Conservation (phyloP, 2,113 vertebrate genomes). For the Chlorodrepanis virens region DNA sequence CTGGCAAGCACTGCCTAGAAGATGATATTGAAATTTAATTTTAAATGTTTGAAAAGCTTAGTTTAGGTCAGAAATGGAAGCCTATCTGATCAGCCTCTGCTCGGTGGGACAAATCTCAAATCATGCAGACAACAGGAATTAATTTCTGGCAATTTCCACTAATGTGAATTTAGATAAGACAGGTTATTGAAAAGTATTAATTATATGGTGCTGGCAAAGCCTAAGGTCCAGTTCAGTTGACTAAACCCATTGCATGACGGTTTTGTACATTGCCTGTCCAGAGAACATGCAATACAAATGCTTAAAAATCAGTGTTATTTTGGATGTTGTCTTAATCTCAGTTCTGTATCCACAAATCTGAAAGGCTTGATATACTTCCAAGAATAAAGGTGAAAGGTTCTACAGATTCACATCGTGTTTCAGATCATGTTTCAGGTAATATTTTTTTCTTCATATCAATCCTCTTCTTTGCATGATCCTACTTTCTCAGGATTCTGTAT, state of each 20-base stretch:
- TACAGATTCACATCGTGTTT: neutral
- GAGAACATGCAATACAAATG: neutral
- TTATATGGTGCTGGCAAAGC: neutral
- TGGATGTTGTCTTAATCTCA: neutral
- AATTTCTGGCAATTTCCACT: neutral
- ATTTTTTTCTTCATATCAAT: neutral
- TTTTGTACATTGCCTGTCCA: neutral
- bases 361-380: neutral
- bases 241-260: neutral
- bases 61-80: constrained; percentile 7
- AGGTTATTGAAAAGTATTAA: neutral
- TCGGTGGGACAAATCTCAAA: neutral
- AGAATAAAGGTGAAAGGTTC: neutral
- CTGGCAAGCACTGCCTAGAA: constrained; percentile 17
- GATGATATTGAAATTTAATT: neutral
- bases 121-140: neutral
- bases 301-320: neutral
- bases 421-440: neutral
- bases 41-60: neutral
- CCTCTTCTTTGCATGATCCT: neutral
- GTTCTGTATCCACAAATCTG: neutral
- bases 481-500: neutral
- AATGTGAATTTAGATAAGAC: neutral
- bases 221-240: neutral
- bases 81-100: neutral